A percentile compares a stretch with the other conserved stretches of the same genome.
Evolutionary conservation across 2,797 vertebrate genomes (phyloP).

Genomic region (Yasuhikotakia modesta): DNA sequence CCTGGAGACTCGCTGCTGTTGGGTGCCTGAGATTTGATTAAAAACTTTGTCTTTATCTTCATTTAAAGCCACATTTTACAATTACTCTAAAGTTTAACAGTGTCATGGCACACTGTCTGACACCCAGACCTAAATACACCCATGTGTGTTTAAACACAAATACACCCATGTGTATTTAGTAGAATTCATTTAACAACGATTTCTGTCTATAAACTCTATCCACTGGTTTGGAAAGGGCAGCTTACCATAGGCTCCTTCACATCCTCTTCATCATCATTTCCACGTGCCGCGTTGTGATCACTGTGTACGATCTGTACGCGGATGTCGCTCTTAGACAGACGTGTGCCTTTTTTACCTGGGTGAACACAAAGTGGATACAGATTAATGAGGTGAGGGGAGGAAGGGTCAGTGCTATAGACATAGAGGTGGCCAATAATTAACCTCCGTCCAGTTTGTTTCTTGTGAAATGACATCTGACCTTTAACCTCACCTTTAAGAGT

Average conservation of each 20-base stretch:
- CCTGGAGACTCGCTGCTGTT: slow-evolving; percentile 87
- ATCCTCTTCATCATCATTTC: slow-evolving; percentile 84
- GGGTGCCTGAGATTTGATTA: slow-evolving; percentile 75
- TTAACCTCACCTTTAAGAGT: slow-evolving; percentile 85
- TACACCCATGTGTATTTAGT: no score
- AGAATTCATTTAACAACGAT: no score
- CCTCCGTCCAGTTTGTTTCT: slow-evolving; percentile 40
- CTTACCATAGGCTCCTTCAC: slow-evolving; percentile 78
- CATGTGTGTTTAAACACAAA: no score
- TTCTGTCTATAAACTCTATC: not conserved
- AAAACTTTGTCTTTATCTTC: not conserved
- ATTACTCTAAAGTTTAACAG: not conserved
- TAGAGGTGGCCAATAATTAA: slow-evolving; percentile 43
- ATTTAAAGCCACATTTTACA: not conserved
- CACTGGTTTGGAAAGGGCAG: slow-evolving; percentile 1
- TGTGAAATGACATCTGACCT: slow-evolving; percentile 74
- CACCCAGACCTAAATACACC: no score
- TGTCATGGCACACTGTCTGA: no score
- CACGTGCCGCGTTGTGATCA: slow-evolving; percentile 81
- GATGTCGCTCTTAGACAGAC: slow-evolving; percentile 86
- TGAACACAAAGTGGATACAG: slow-evolving; percentile 37
- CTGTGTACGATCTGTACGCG: slow-evolving; percentile 85
- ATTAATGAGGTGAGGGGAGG: slow-evolving; percentile 47
- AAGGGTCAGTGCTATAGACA: slow-evolving; percentile 47
- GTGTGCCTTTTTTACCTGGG: slow-evolving; percentile 80